A percentile compares a stretch with the other conserved stretches of the same genome.
phyloP scores from a whole-genome alignment of 1,140 invertebrate species.

The Metopolophium dirhodum region DNA sequence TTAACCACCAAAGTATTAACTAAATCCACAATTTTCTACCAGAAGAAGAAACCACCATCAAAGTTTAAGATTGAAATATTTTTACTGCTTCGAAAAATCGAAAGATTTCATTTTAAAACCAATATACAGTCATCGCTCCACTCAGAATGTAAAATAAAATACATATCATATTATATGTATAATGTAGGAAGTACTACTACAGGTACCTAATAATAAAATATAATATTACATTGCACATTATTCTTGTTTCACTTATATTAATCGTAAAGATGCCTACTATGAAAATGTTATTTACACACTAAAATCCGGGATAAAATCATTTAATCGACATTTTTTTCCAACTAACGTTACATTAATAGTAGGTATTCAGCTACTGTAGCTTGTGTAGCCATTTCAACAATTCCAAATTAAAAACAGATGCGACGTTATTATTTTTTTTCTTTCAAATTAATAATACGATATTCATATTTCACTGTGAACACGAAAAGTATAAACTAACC shows the following conservation, averaged over 20 bases:
- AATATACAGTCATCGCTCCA: too few relatives aligned
- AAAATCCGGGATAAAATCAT: too few relatives aligned
- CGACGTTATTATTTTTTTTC: neutral
- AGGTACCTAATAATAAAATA: neutral
- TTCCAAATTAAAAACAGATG: slow-evolving; percentile 6
- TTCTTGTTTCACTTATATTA: neutral
- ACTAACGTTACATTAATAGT: neutral
- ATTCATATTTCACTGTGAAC: neutral
- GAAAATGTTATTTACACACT: neutral
- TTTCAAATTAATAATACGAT: neutral
- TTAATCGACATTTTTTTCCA: neutral
- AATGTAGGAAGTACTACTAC: neutral
- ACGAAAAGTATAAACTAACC: neutral
- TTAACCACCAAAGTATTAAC: too few relatives aligned
- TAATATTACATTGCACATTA: neutral
- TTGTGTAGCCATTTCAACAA: neutral
- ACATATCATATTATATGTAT: too few relatives aligned
- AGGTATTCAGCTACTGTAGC: neutral
- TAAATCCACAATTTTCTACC: neutral
- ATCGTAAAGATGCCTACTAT: neutral
- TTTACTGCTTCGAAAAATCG: too few relatives aligned
- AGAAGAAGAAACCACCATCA: neutral
- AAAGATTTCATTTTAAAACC: neutral
- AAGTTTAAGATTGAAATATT: neutral
- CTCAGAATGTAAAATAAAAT: neutral